Base-by-base conservation (phyloP, 2,797 vertebrate species). In the Phataginus tetradactyla region DNA sequence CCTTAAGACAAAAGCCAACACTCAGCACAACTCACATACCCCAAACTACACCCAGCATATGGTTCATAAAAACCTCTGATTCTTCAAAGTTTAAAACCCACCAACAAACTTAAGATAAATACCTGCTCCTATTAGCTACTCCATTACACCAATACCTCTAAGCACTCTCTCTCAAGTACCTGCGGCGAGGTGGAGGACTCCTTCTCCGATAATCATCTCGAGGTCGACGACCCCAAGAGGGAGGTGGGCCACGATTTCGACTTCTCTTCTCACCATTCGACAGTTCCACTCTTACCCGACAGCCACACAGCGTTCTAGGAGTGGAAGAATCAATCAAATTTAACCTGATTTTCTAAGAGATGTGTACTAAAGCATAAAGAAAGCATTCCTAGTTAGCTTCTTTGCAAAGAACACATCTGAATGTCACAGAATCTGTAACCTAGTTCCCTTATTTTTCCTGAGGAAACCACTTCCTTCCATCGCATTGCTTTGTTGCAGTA, bases 221-320 rank as follows among this genome's bases (percentile, higher is more conserved):
- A 79, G 99, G 99, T 15, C 99, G 99, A 68, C 99, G 98, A 97
- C 99, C 99, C 99, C 99, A 99, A 18, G 99, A 99, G 0, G 99
- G 99, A 87, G 99, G 99, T 1, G 99, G 99, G 2, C 99, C 99
- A 1, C 99, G 99, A 98, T 99, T 99, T 92, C 99, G 98, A 68
- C 99, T 99, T 63, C 99, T 99, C 72, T 99, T 99, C 97, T 99
- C 99, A 3, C 99, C 99, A 7, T 99, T 99, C 78, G 99, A 99
- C 55, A 99, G 98, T 96, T 99, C 99, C 66, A 99, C 99, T 15
- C 99, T 99, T 51, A 99, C 99, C 2, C 99, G 99, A 96, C 99
- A 99, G 88, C 99, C 99, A 95, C 99, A 99, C 32, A 99, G 99
- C 3, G 98, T 99, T 97, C 99, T 99, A 71, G 29, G 92, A 5